phyloP scores from a whole-genome alignment of 37 sponge, comb jelly and placozoan genomes.

The Tethya wilhelma region DNA sequence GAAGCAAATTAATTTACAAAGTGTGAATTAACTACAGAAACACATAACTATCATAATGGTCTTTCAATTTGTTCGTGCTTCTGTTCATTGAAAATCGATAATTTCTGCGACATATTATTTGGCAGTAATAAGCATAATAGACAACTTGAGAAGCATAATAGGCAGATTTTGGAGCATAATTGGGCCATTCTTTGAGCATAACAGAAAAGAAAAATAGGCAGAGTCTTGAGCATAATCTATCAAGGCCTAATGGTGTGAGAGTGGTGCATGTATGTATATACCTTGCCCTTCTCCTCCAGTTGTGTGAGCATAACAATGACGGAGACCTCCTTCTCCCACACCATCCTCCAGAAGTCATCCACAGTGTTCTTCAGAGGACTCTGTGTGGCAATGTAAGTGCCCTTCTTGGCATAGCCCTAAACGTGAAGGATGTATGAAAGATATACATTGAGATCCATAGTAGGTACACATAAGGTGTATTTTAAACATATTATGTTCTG shows the following conservation, averaged over 20 bases:
- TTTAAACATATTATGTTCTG: neutral
- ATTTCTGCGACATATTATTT: too few relatives aligned
- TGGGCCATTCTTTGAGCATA: neutral
- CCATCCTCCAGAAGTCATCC: slow-evolving; percentile 86
- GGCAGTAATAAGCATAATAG: too few relatives aligned
- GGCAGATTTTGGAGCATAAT: too few relatives aligned
- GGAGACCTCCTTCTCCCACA: slow-evolving; percentile 65
- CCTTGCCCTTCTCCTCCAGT: slow-evolving; percentile 66
- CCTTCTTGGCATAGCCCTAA: slow-evolving; percentile 60
- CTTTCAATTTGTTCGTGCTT: too few relatives aligned
- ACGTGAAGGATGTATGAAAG: neutral
- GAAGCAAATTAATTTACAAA: too few relatives aligned
- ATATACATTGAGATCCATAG: neutral
- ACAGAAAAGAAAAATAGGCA: neutral
- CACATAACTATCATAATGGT: too few relatives aligned
- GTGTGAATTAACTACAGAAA: too few relatives aligned
- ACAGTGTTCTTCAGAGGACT: slow-evolving; percentile 71
- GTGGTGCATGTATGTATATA: neutral
- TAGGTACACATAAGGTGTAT: neutral
- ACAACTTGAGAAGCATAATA: too few relatives aligned
- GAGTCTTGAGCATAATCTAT: neutral
- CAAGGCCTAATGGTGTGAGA: neutral
- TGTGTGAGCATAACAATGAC: slow-evolving; percentile 80
- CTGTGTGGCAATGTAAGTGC: slow-evolving; percentile 77
- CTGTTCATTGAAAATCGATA: too few relatives aligned